Conservation (phyloP, 2,888 invertebrate species). For the Calliscelio sp. region DNA sequence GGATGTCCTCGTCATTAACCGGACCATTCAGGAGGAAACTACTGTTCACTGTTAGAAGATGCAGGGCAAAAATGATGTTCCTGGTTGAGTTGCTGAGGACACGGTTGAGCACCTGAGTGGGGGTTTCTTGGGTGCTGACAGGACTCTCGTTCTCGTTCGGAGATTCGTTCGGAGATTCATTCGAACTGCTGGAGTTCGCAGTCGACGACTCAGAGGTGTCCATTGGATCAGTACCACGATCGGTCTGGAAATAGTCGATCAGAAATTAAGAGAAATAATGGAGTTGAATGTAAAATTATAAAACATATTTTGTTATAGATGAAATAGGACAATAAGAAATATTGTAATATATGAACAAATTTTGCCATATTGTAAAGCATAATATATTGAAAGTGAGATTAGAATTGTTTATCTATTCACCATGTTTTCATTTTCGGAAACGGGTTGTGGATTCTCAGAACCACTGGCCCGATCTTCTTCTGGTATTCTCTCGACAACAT, state of each 20-base stretch:
- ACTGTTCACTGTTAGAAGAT: background rate
- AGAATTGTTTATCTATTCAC: constrained; percentile 77
- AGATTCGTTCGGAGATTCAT: constrained; percentile 35
- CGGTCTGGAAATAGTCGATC: constrained; percentile 86
- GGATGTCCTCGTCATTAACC: background rate
- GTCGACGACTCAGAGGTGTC: constrained; percentile 86
- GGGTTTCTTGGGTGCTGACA: background rate
- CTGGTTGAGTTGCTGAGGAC: background rate
- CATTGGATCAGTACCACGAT: constrained; percentile 91
- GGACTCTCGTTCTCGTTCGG: constrained; percentile 8
- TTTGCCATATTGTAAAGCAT: background rate
- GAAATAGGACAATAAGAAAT: no score
- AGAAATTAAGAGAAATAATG: background rate
- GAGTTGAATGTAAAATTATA: background rate
- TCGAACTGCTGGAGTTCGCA: constrained; percentile 35
- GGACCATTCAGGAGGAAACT: background rate
- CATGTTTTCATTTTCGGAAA: constrained; percentile 84
- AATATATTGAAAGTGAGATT: background rate
- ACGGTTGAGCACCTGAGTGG: constrained; percentile 7
- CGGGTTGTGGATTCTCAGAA: constrained; percentile 27
- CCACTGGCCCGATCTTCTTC: constrained; percentile 65
- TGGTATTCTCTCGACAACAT: constrained; percentile 71
- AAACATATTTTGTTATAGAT: background rate
- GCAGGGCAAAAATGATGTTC: background rate
- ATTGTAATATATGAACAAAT: no score